Evolutionary conservation across 2,888 invertebrate genomes (phyloP).

Genomic region (Epicampocera succincta): DNA sequence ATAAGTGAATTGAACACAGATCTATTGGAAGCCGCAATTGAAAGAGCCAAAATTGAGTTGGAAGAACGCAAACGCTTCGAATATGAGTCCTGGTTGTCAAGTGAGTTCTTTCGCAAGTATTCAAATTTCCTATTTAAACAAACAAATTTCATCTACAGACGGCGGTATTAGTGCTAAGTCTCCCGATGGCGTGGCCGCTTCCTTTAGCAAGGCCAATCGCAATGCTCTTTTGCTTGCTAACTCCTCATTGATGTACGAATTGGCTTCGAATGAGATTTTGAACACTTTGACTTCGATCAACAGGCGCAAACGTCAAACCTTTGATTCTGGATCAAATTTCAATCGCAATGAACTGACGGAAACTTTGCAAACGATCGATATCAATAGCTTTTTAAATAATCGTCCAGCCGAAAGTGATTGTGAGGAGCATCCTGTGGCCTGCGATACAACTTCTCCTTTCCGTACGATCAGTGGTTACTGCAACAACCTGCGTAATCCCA

Average conservation of each 20-base stretch:
- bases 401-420: slow-evolving; percentile 81
- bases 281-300: slow-evolving; percentile 83
- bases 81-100: slow-evolving; percentile 89
- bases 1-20: slow-evolving; percentile 87
- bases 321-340: slow-evolving; percentile 84
- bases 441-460: slow-evolving; percentile 88
- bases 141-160: slow-evolving; percentile 81
- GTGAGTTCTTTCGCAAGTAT: slow-evolving; percentile 82
- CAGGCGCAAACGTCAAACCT: slow-evolving; percentile 88
- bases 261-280: slow-evolving; percentile 92
- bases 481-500: slow-evolving; percentile 92
- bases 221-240: slow-evolving; percentile 92
- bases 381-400: slow-evolving; percentile 86
- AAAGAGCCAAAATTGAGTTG: slow-evolving; percentile 90
- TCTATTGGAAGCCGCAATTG: slow-evolving; percentile 88
- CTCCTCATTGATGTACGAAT: slow-evolving; percentile 91
- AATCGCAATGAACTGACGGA: slow-evolving; percentile 87
- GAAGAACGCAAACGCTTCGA: slow-evolving; percentile 89
- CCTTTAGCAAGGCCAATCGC: slow-evolving; percentile 93
- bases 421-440: slow-evolving; percentile 86
- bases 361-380: slow-evolving; percentile 89
- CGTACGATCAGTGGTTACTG: slow-evolving; percentile 90
- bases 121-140: neutral
- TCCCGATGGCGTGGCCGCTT: slow-evolving; percentile 92
- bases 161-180: slow-evolving; percentile 93